Base-by-base conservation (phyloP, 23 tunicate genomes). In the Trididemnum nubilum region DNA sequence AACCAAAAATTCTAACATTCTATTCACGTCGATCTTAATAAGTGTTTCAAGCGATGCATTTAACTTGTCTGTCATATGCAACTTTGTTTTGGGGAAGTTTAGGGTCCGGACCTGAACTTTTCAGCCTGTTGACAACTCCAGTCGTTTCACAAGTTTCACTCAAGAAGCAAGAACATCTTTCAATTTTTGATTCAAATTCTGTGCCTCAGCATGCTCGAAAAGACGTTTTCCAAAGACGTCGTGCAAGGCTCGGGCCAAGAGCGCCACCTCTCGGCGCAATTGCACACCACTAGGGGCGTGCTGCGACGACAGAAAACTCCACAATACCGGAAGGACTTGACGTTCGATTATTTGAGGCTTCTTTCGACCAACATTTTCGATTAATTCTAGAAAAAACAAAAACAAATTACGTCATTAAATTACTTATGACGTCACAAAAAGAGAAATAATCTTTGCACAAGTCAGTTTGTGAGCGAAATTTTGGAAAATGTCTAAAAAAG, bases 301-400 rank as follows among this genome's bases (percentile, higher is more conserved):
- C 2, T 73, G 57, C 5, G 78, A n/a, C 29, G 96, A 79, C 59
- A 93, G 65, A 33, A 88, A 37, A 40, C 66, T 88, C 81, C 85
- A 79, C n/a, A 93, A 75, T 7, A 93, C 83, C 22, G 93, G 93
- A 4, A 87, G 64, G 35, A 84, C 93, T 34, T 88, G 90, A 15
- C 85, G 76, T 69, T 93, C 93, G 67, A 93, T 73, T 9, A 77
- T 64, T 33, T 78, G 86, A 5, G 64, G 81, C 72, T 76, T 83
- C 51, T 60, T 60, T 18, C 77, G 58, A 32, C 80, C 63, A 3
- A 85, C 82, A 30, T 30, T 72, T 23, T 52, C 72, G 18, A 85
- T 73, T 0, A 90, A 51, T 79, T 80, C 96, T 90, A 78, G 31
- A 73, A 73, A 73, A 0, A 79, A 66, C 9, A n/a, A 37, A 0